A percentile compares a stretch with the other conserved stretches of the same genome.
Conservation (phyloP, 2,888 invertebrate genomes). For the Kuschelorhynchus macadamiae region DNA sequence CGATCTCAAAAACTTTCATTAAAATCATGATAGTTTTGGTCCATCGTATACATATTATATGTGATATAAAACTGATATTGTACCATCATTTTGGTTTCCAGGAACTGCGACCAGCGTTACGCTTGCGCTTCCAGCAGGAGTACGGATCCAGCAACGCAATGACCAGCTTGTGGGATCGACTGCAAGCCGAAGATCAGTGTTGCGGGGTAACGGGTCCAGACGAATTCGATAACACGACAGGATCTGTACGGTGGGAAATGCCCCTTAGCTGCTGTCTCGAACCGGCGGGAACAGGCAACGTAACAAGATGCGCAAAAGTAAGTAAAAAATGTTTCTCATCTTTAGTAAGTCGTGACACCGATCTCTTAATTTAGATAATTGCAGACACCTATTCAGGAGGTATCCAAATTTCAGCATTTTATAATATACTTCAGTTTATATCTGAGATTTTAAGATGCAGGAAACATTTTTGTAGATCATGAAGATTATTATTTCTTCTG, state of each 20-base stretch:
- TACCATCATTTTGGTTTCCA: slow-evolving; percentile 12
- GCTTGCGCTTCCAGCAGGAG: slow-evolving; percentile 74
- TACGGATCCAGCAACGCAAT: slow-evolving; percentile 82
- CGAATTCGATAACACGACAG: slow-evolving; percentile 68
- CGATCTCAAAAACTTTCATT: too few relatives aligned
- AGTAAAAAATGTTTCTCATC: not conserved
- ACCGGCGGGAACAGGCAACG: slow-evolving; percentile 21
- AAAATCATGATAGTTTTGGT: too few relatives aligned
- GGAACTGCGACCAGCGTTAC: slow-evolving; percentile 78
- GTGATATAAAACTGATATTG: too few relatives aligned
- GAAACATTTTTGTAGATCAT: too few relatives aligned
- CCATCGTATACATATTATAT: too few relatives aligned
- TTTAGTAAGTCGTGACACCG: too few relatives aligned
- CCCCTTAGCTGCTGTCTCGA: slow-evolving; percentile 53
- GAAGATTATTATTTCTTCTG: too few relatives aligned
- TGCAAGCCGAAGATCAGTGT: slow-evolving; percentile 80
- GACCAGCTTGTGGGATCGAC: slow-evolving; percentile 80
- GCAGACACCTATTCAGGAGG: too few relatives aligned
- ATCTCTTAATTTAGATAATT: too few relatives aligned
- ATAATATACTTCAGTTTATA: too few relatives aligned
- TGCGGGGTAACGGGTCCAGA: slow-evolving; percentile 77
- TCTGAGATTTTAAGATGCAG: too few relatives aligned
- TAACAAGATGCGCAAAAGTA: slow-evolving; percentile 46
- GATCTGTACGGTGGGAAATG: slow-evolving; percentile 58
- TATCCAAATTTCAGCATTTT: too few relatives aligned